Evolutionary conservation across 2,797 vertebrate genomes (phyloP), one percentile per base, ranked within the genome.

Genomic region (Staurois parvus): DNA sequence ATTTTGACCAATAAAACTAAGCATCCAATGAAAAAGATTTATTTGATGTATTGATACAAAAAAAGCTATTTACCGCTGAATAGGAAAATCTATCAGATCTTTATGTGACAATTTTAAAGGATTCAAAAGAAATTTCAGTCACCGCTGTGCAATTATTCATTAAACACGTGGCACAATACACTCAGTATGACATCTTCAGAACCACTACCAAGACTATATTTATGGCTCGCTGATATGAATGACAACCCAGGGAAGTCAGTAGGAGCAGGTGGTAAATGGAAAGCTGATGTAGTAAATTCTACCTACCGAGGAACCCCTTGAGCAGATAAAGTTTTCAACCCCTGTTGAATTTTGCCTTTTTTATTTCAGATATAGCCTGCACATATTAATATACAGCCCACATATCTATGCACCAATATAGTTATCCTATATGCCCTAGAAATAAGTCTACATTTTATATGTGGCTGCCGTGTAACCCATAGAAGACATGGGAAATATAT

Each of bases 91-190:
- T 19, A 69, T 42, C 28, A 68, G 77, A 79, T 42, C 32, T 70
- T 79, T 21, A 69, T 67, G 19, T 32, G 78, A 56, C 66, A 70
- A 59, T 59, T n/a, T 52, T 59, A 4, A 59, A 59, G 64, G 67
- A 68, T 79, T 79, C 28, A 48, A 24, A n/a, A 78, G 77, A 48
- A n/a, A 48, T 79, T 68, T 69, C 40, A 52, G 48, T 45, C 32
- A 32, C 40, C 17, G 64, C 64, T 68, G 77, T 48, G 77, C 64
- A 79, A 40, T 68, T 40, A 52, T 28, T 79, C 64, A 48, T 79
- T 68, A 68, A 59, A 59, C 52, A 29, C 64, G 10, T 32, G 40
- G 62, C 64, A 69, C 64, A 69, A 30, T 79, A 9, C 29, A 26
- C 40, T 69, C 56, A 68, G 40, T 15, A 11, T 69, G 64, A 79